Conservation (phyloP, 2,113 vertebrate genomes). For the Cepphus grylle region DNA sequence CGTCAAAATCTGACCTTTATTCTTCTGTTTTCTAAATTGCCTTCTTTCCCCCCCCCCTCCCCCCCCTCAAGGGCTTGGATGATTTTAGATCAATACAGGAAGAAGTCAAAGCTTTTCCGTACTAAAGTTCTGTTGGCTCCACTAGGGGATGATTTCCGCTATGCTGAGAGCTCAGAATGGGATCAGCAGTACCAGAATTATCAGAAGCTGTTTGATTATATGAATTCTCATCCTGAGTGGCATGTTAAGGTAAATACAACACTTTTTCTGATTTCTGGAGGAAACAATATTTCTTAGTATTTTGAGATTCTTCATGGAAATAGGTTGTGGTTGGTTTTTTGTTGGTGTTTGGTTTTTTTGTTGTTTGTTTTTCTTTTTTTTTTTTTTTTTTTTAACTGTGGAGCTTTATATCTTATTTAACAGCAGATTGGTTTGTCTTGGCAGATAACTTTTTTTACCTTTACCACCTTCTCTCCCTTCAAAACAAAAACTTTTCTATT, state of each 20-base stretch:
- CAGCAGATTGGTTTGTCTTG: background rate
- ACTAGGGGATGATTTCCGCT: constrained; percentile 92
- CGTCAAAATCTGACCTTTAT: background rate
- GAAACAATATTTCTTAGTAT: background rate
- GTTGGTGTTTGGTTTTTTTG: background rate
- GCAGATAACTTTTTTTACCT: background rate
- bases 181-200: constrained; percentile 92
- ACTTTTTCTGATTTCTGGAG: background rate
- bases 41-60: background rate
- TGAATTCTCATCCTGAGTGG: constrained; percentile 84
- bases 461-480: background rate
- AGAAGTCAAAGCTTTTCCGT: constrained; percentile 92
- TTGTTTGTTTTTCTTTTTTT: background rate
- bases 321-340: background rate
- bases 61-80: constrained; percentile 75
- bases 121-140: constrained; percentile 85
- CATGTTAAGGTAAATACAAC: constrained; percentile 82
- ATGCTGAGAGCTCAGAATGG: constrained; percentile 85
- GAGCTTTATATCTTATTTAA: background rate
- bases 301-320: background rate
- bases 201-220: constrained; percentile 89
- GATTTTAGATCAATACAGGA: constrained; percentile 91
- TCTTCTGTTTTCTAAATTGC: background rate
- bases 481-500: background rate
- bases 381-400: background rate